These are phyloP conservation scores for Astropecten irregularis DNA, from an alignment of 53 echinoderm and acorn worm species.

Conservation along the genomic window DNA sequence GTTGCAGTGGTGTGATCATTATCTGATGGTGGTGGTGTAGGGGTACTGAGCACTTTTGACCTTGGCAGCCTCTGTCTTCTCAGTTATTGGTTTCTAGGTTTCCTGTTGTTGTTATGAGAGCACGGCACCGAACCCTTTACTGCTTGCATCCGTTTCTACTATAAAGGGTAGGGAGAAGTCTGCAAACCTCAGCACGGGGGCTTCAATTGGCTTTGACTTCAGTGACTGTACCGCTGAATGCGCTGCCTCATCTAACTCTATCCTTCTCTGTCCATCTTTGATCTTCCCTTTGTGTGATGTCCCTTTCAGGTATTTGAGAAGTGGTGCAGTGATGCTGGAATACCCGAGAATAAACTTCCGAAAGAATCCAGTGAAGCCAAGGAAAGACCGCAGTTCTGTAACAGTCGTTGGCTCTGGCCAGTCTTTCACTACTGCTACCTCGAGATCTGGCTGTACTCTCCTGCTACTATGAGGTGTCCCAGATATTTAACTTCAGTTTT, in stretches of 20 bases:
- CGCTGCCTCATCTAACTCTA: background rate
- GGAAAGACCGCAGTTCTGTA: background rate
- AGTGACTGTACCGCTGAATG: conserved; percentile 20
- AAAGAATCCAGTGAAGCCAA: background rate
- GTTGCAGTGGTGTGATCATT: no score
- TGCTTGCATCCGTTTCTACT: conserved; percentile 59
- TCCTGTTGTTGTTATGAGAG: no score
- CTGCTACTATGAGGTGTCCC: background rate
- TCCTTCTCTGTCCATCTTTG: background rate
- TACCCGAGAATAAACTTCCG: background rate
- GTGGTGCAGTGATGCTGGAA: conserved; percentile 2
- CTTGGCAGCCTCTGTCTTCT: no score
- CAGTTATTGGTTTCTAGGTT: no score
- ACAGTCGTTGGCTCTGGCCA: background rate
- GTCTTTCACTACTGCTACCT: background rate
- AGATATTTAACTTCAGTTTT: background rate
- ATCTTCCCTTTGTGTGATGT: background rate
- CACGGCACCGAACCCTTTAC: background rate
- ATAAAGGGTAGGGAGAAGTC: conserved; percentile 45
- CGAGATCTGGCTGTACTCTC: background rate
- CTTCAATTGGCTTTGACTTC: conserved; percentile 12
- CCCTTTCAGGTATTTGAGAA: background rate
- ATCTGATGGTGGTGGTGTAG: no score
- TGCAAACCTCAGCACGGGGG: conserved; percentile 47
- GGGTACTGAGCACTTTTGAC: no score